Conservation (phyloP, 2,888 invertebrate species). For the Ormyrus rosae region DNA sequence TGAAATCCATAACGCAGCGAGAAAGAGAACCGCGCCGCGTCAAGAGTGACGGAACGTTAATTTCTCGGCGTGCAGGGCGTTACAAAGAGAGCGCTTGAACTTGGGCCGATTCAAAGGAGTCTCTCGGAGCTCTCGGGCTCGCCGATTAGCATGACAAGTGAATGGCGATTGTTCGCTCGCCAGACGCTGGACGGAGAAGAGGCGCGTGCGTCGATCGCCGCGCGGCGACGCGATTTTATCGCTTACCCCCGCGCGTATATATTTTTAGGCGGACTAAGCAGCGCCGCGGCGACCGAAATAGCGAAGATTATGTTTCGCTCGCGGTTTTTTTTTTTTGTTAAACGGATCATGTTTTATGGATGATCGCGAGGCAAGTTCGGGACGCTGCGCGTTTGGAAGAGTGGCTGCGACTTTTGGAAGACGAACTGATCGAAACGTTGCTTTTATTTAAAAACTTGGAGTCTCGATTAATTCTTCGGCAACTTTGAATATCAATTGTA, state of each 20-base stretch:
- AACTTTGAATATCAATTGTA: too few relatives aligned
- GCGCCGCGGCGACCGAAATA: too few relatives aligned
- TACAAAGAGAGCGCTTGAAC: slow-evolving; percentile 26
- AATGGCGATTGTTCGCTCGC: slow-evolving; percentile 62
- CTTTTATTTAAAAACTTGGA: too few relatives aligned
- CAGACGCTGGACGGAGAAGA: slow-evolving; percentile 58
- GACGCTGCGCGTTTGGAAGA: too few relatives aligned
- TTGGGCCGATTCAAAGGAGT: slow-evolving; percentile 37
- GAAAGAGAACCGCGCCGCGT: background rate
- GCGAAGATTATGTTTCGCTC: too few relatives aligned
- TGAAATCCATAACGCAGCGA: slow-evolving; percentile 4
- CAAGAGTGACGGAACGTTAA: slow-evolving; percentile 55
- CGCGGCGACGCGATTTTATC: background rate
- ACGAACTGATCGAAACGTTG: too few relatives aligned
- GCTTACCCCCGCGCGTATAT: background rate
- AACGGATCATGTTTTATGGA: too few relatives aligned
- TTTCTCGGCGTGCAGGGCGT: slow-evolving; percentile 15
- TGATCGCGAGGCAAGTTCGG: too few relatives aligned
- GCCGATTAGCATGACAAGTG: slow-evolving; percentile 67
- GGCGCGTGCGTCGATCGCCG: background rate
- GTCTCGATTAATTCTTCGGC: too few relatives aligned
- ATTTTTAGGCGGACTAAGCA: too few relatives aligned
- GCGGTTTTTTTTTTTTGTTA: too few relatives aligned
- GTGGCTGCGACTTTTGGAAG: too few relatives aligned
- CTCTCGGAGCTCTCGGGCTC: slow-evolving; percentile 27